Evolutionary conservation across 2,888 invertebrate species (phyloP), one percentile per base, ranked within the genome.

Genomic region (Chromoteleia sp.): DNA sequence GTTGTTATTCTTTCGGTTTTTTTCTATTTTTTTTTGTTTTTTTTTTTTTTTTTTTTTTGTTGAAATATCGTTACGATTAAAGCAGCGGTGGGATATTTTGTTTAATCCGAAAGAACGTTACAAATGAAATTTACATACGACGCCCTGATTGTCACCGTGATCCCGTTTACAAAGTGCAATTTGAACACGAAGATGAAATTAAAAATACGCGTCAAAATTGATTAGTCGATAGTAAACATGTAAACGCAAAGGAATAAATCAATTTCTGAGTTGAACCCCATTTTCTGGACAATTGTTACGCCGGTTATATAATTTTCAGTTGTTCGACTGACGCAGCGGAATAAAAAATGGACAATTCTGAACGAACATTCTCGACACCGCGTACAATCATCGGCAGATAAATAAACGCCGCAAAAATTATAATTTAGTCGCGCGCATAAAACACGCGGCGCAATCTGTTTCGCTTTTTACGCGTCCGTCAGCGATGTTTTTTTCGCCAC

Each of bases 351-450:
- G 19, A 41, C 43, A 30, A 41, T 48, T 52, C 4, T 12, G 19
- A 19, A 3, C n/a, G 14, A 14, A 14, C n/a, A 19, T 25, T 56
- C 17, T 56, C 17, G 14, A 61, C 39, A 8, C 14, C 14, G 30
- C 29, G 30, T 29, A 17, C 39, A 56, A 56, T 56, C 56, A 67
- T 75, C 17, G 67, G 33, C 75, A 50, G 58, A 67, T 41, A 56
- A 67, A 75, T 67, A 52, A 50, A 54, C 29, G 43, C n/a, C 2
- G 29, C 17, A 19, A 63, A 50, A 75, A 67, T 75, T 56, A 75
- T 75, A 75, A 67, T 75, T 63, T 58, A 56, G 74, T 48, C 48
- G 58, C 45, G 56, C 12, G 65, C 43, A 39, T 56, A 29, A 74
- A 74, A 58, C 65, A 43, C 19, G 45, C 21, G 21, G 61, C 54